Base-by-base conservation (phyloP, 2,113 vertebrate species). In the Panurus biarmicus region DNA sequence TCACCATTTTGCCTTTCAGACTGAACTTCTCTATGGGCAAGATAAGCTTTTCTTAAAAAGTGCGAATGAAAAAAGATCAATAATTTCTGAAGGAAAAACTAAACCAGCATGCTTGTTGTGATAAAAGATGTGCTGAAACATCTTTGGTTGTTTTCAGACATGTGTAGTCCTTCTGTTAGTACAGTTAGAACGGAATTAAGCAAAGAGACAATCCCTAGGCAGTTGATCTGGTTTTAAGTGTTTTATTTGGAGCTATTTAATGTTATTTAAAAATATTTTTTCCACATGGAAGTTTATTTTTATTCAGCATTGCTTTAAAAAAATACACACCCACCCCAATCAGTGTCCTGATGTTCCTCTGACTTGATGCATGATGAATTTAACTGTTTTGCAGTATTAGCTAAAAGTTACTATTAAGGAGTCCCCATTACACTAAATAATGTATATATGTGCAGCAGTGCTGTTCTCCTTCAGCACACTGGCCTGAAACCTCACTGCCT, bases 211-310 rank as follows among this genome's bases (percentile, higher is more conserved):
- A 81, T n/a, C 65, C 72, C 57, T 53, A 65, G 75, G 75, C 69
- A 85, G 57, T 18, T 26, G 6, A 26, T 57, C 36, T 86, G 31
- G 0, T 65, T 95, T 89, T 14, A 54, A 93, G 78, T 67, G 67
- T 69, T 90, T 73, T 48, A 50, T 73, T 92, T 36, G 0, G 62
- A 74, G 64, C 35, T 71, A n/a, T n/a, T 71, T 31, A 67, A 18
- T 83, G 72, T 85, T 77, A 83, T 91, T 94, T 67, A 70, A 91
- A 94, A 95, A 93, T 61, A 93, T 44, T 44, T 72, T 94, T 87
- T 87, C 85, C 87, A 56, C 33, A 23, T 12, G 35, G 50, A 88
- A 25, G 51, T 89, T 83, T 90, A 74, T 92, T 94, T 96, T 89
- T 79, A 79, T 73, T 58, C 58, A 73, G 42, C 44, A 44, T 29